Evolutionary conservation across 2,888 invertebrate genomes (phyloP), one percentile per base, ranked within the genome.

Genomic region (Muschampia plurimacula): DNA sequence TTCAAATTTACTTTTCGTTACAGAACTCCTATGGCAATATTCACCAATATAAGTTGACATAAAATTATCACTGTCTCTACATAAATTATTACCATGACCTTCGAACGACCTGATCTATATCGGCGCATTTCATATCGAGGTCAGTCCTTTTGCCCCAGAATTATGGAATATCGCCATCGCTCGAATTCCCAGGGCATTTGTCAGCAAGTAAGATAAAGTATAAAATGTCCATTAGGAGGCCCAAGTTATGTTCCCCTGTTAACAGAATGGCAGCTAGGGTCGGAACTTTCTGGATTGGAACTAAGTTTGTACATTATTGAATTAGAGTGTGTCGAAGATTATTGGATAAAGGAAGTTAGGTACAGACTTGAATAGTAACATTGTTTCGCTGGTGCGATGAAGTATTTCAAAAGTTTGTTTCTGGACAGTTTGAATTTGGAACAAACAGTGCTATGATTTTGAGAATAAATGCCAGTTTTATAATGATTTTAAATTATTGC

Each of bases 151-250:
- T 49, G 55, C 12, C 62, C 49, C 59, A 62, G 66, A 69, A 69
- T 15, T 69, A 60, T 46, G 63, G 36, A 66, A 70, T n/a, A n/a
- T n/a, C n/a, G n/a, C n/a, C 13, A 46, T 59, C 12, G 59, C 67
- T 39, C 69, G 74, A 52, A 73, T 57, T 49, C 64, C 55, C 68
- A 12, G 28, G 63, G 44, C 59, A n/a, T 62, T 66, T 46, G 64
- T 44, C 57, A 57, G 55, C 41, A n/a, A 67, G 59, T 44, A 57
- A 57, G 67, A 66, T 55, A 52, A 28, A 57, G 67, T 67, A 67
- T 67, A 57, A 67, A 67, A 67, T 67, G 22, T 41, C 28, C 67
- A 67, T 67, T 67, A 67, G 2, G 67, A n/a, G 12, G 22, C 41
- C 28, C 41, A 4, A n/a, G 55, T 15, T 55, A 49, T 55, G 39